Conservation (phyloP, 2,113 vertebrate species). For the Taxidea taxus region DNA sequence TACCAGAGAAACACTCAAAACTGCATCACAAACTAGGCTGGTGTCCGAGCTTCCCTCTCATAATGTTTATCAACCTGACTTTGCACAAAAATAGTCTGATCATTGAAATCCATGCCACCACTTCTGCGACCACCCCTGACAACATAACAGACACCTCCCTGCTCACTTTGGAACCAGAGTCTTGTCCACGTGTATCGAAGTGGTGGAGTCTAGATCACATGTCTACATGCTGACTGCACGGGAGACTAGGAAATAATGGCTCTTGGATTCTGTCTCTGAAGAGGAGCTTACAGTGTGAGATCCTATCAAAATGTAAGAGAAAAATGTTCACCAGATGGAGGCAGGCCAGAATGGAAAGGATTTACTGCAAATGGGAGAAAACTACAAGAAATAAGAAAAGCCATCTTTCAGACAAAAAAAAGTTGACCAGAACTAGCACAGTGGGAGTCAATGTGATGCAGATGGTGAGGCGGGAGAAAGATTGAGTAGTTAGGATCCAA, state of each 20-base stretch:
- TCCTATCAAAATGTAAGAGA: not conserved
- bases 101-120: not conserved
- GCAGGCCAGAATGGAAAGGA: not conserved
- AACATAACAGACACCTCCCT: not conserved
- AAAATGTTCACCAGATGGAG: not conserved
- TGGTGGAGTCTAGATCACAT: not conserved
- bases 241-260: not conserved
- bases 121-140: fast-evolving
- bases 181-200: fast-evolving
- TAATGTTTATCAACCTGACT: not conserved
- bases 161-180: not conserved
- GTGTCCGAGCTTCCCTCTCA: fast-evolving
- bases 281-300: not conserved
- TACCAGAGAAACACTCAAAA: not conserved
- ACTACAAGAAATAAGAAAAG: not conserved
- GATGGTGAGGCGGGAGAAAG: not conserved
- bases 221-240: fast-evolving
- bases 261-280: not conserved
- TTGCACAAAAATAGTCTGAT: not conserved
- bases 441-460: no score
- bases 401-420: not conserved
- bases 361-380: not conserved
- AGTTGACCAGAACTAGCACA: not conserved
- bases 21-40: not conserved
- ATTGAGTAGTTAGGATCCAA: not conserved